These are phyloP conservation scores for Oscheius onirici DNA, from an alignment of 2,888 invertebrate genomes.

Conservation along the genomic window DNA sequence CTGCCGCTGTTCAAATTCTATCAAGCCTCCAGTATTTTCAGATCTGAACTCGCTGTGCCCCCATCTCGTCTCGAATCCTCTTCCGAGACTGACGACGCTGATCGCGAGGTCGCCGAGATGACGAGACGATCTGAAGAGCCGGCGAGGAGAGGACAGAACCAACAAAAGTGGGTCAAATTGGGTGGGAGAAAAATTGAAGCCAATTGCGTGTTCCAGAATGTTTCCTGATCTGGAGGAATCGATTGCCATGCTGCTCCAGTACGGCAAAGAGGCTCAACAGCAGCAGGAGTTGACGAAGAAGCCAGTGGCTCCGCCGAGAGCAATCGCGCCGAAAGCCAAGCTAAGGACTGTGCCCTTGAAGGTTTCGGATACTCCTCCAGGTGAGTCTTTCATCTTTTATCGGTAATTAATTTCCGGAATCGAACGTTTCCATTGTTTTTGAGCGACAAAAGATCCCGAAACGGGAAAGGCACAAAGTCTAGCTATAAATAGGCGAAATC, in stretches of 20 bases:
- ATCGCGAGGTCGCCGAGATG: constrained; percentile 49
- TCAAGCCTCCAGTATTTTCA: not conserved
- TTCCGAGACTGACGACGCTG: constrained; percentile 51
- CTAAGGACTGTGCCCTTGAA: constrained; percentile 8
- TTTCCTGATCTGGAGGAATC: constrained; percentile 31
- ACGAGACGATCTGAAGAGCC: constrained; percentile 20
- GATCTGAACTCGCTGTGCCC: constrained; percentile 18
- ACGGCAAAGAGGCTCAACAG: constrained; percentile 14
- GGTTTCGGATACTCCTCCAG: constrained; percentile 12
- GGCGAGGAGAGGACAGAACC: not conserved
- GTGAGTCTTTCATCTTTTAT: not conserved
- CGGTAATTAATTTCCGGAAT: too few relatives aligned
- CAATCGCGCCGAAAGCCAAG: constrained; percentile 13
- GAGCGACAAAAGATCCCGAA: not conserved
- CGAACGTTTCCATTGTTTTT: too few relatives aligned
- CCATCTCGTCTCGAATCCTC: constrained; percentile 31
- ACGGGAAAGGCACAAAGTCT: too few relatives aligned
- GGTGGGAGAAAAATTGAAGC: not conserved
- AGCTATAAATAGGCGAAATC: too few relatives aligned
- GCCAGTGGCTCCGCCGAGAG: constrained; percentile 6
- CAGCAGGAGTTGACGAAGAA: not conserved
- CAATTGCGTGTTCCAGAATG: constrained; percentile 26
- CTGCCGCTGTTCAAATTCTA: not conserved
- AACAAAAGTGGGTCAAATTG: constrained; percentile 4
- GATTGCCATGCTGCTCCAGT: constrained; percentile 32